Evolutionary conservation across 2,797 vertebrate genomes (phyloP), one percentile per base, ranked within the genome.

Genomic region (Acomys russatus): DNA sequence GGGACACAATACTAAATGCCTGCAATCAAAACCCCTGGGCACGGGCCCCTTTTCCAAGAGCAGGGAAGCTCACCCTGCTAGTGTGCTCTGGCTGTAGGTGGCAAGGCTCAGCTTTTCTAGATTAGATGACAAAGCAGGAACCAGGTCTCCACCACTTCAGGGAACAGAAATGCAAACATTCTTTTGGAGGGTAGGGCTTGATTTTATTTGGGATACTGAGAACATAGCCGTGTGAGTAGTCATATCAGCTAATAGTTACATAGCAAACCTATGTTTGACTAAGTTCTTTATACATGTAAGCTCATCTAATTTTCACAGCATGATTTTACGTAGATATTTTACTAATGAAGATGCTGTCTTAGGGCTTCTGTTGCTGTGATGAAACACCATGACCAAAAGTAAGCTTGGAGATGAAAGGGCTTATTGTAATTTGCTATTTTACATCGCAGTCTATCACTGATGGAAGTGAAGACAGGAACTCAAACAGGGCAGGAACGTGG

Each of bases 181-280:
- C 63, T 94, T 90, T 51, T 66, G 9, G 49, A 20, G 28, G 56
- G 1, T 8, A 11, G 9, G 10, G 33, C 70, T 9, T 6, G 11
- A 87, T 94, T 95, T 95, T 94, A 83, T 88, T 66, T 93, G 86
- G 59, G 74, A 56, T 94, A 28, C 79, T 74, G 51, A 96, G 71
- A 91, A 89, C 74, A 92, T 59, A 92, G 79, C 28, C 1, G 59
- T 49, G 25, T 56, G 68, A 80, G 22, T 83, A 51, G 25, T 91
- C 25, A 88, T 64, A 80, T 86, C 33, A 90, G 15, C 22, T 84
- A 59, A 44, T 74, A 86, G 30, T 86, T 82, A 79, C 5, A 18
- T 84, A 59, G 49, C 74, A 7, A 44, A n/a, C 44, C 68, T 8
- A 8, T 56, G 18, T 25, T 30, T 88, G 71, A 61, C 82, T 79